Evolutionary conservation across 2,797 vertebrate species (phyloP).

Genomic region (Danio aesculapii): DNA sequence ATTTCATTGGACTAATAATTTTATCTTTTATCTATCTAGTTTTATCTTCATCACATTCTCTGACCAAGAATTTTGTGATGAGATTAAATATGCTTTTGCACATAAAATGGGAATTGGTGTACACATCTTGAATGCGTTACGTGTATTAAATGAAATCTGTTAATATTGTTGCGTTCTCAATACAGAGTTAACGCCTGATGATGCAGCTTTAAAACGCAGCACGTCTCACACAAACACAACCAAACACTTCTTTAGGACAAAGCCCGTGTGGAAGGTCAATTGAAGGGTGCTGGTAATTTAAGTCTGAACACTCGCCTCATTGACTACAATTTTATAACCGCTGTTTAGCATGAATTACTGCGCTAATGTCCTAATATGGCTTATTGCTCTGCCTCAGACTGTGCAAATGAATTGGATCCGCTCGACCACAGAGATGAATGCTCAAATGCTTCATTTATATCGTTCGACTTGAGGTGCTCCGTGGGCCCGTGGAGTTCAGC

Average conservation of each 20-base stretch:
- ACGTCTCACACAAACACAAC: background rate
- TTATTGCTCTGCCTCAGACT: conserved; percentile 55
- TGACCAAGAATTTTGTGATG: too few species aligned
- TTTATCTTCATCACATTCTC: too few species aligned
- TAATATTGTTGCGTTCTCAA: background rate
- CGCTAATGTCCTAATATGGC: conserved; percentile 51
- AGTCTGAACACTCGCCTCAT: conserved; percentile 14
- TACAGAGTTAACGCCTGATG: background rate
- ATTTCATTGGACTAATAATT: too few species aligned
- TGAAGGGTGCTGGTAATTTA: conserved; percentile 16
- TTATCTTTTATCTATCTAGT: too few species aligned
- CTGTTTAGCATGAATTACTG: conserved; percentile 54
- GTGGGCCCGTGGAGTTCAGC: conserved; percentile 20
- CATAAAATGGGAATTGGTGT: too few species aligned
- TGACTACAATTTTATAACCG: conserved; percentile 41
- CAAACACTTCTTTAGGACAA: background rate
- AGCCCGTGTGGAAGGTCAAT: conserved; percentile 12
- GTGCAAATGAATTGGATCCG: conserved; percentile 57
- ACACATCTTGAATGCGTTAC: background rate
- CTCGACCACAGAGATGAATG: conserved; percentile 40
- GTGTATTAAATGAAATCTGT: background rate
- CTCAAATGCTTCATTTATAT: conserved; percentile 20
- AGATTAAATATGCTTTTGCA: too few species aligned
- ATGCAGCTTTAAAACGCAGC: background rate
- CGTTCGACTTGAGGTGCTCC: conserved; percentile 30